Percentiles rank a stretch among this genome's conserved stretches.
phyloP scores from a whole-genome alignment of 2,113 vertebrate species.

The Chaetodon trifascialis region DNA sequence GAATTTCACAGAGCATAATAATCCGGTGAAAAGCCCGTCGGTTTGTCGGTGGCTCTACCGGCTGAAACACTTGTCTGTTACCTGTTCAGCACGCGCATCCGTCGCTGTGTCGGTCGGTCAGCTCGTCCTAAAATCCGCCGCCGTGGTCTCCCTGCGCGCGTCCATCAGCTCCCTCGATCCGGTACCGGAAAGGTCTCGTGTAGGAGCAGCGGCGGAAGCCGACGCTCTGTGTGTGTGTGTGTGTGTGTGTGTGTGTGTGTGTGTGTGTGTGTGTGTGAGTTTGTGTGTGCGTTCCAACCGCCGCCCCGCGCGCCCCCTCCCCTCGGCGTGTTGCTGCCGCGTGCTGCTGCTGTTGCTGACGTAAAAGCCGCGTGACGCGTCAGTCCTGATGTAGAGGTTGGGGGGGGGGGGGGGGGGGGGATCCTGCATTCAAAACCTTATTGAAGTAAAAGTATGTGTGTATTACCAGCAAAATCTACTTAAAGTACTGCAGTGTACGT shows the following conservation, averaged over 20 bases:
- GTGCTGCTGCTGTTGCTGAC: slow-evolving; percentile 48
- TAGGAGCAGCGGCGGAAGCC: neutral
- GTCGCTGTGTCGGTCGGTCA: slow-evolving; percentile 5
- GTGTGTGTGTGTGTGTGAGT: slow-evolving; percentile 26
- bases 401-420: neutral
- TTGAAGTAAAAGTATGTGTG: too few relatives aligned
- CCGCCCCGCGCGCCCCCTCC: slow-evolving; percentile 2
- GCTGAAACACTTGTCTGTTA: neutral
- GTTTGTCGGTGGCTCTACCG: too few relatives aligned
- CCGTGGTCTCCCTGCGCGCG: slow-evolving; percentile 42
- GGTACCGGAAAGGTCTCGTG: slow-evolving; percentile 25
- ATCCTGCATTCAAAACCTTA: too few relatives aligned
- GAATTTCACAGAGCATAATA: too few relatives aligned
- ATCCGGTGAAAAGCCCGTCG: too few relatives aligned
- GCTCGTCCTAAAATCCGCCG: slow-evolving; percentile 13
- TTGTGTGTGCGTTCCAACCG: slow-evolving; percentile 15
- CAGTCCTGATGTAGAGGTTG: slow-evolving; percentile 11
- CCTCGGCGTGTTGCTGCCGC: slow-evolving; percentile 5
- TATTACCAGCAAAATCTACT: too few relatives aligned
- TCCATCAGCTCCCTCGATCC: slow-evolving; percentile 1
- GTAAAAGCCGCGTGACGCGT: slow-evolving; percentile 48
- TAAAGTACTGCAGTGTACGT: too few relatives aligned
- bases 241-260: slow-evolving; percentile 9
- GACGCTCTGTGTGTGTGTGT: neutral
- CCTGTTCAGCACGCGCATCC: rapidly evolving